phyloP scores from a whole-genome alignment of 2,113 vertebrate genomes.

The Lanius ludovicianus region DNA sequence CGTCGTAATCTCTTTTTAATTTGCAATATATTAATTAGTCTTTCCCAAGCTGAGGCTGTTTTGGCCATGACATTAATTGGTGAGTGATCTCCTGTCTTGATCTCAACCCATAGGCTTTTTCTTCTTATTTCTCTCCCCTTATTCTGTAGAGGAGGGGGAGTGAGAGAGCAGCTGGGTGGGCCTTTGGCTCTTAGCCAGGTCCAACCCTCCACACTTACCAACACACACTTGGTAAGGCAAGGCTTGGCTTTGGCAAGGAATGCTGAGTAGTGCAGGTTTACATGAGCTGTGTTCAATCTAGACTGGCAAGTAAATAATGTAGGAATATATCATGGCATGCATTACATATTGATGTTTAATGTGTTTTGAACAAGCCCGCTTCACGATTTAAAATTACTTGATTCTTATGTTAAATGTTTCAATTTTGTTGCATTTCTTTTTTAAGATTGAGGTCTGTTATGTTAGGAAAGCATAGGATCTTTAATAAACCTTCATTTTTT shows the following conservation, averaged over 20 bases:
- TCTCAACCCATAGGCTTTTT: accelerated
- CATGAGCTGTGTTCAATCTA: not conserved
- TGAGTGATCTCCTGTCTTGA: not conserved
- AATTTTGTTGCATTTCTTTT: not conserved
- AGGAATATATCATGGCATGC: not conserved
- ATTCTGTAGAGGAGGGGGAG: not conserved
- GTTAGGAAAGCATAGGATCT: not conserved
- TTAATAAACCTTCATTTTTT: not conserved
- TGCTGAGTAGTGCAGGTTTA: not conserved
- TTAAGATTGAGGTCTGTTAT: not conserved
- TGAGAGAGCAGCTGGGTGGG: not conserved
- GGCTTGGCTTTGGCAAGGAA: not conserved
- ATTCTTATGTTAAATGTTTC: not conserved
- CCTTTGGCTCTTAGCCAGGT: not conserved
- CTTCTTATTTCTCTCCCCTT: not conserved
- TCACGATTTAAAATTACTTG: not conserved
- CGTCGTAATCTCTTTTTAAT: not conserved
- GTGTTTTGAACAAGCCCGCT: not conserved
- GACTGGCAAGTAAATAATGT: not conserved
- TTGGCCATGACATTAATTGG: not conserved
- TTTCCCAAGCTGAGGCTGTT: not conserved
- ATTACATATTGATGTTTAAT: not conserved
- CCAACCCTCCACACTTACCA: accelerated
- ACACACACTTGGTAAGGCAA: too few species aligned
- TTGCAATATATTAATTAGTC: not conserved